Conservation (phyloP, 2,797 vertebrate species). For the Eleutherodactylus coqui region DNA sequence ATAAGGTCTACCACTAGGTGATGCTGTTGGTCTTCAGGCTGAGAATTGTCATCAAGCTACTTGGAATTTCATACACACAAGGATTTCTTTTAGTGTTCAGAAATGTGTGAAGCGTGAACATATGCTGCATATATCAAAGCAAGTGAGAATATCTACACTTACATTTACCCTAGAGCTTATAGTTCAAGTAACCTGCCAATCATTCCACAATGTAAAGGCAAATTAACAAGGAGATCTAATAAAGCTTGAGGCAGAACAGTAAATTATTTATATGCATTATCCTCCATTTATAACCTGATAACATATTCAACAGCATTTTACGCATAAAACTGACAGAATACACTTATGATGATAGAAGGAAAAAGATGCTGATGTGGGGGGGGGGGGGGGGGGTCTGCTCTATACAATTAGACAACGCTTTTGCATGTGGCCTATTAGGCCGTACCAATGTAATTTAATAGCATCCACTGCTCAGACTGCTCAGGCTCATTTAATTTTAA, state of each 20-base stretch:
- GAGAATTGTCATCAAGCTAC: neutral
- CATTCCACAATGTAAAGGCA: neutral
- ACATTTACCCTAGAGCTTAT: slow-evolving; percentile 14
- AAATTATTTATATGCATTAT: neutral
- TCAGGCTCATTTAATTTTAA: no score
- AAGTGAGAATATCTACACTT: slow-evolving; percentile 23
- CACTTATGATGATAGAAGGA: neutral
- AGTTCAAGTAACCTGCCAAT: neutral
- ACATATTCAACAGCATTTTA: neutral
- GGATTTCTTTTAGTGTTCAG: slow-evolving; percentile 1
- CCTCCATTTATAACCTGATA: neutral
- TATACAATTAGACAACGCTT: neutral
- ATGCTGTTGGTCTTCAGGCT: slow-evolving; percentile 41
- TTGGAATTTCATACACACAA: neutral
- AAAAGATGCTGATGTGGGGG: neutral
- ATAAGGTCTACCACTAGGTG: slow-evolving; percentile 33
- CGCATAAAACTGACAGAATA: neutral
- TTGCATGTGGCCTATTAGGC: neutral
- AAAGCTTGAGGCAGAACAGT: slow-evolving; percentile 5
- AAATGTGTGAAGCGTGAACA: slow-evolving; percentile 29
- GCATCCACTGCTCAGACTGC: no score
- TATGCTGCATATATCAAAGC: slow-evolving; percentile 26
- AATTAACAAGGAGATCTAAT: slow-evolving; percentile 13
- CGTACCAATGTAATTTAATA: neutral
- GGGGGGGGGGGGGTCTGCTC: no score